A percentile compares a stretch with the other conserved stretches of the same genome.
Evolutionary conservation across 1,140 invertebrate genomes (phyloP).

Genomic region (Colletes gigas): DNA sequence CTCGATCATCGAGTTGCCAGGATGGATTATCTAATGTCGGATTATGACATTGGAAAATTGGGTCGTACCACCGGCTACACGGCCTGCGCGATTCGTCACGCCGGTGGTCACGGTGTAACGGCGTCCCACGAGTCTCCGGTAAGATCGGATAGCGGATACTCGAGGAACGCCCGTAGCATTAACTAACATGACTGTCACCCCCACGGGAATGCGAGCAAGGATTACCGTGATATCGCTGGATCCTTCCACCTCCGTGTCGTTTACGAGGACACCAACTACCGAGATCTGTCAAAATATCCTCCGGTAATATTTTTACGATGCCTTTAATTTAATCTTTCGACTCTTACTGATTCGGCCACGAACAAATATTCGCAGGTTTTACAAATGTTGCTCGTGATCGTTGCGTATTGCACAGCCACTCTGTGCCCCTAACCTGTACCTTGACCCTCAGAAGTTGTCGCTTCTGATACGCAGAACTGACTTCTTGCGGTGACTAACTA

Average conservation of each 20-base stretch:
- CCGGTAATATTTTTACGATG: not conserved
- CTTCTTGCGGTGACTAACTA: too few relatives aligned
- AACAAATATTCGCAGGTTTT: too few relatives aligned
- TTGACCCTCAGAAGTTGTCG: too few relatives aligned
- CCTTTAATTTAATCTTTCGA: not conserved
- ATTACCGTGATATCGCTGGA: slow-evolving; percentile 56
- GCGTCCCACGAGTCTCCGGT: slow-evolving; percentile 62
- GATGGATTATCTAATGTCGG: slow-evolving; percentile 45
- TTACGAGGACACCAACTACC: slow-evolving; percentile 11
- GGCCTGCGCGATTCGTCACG: slow-evolving; percentile 51
- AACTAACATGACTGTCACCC: slow-evolving; percentile 61
- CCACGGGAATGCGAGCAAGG: slow-evolving; percentile 40
- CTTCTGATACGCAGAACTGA: too few relatives aligned
- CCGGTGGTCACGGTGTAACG: slow-evolving; percentile 37
- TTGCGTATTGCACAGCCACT: too few relatives aligned
- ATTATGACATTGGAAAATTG: slow-evolving; percentile 68
- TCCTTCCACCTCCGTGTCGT: slow-evolving; percentile 35
- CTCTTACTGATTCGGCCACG: too few relatives aligned
- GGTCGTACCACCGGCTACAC: slow-evolving; percentile 36
- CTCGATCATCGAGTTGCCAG: slow-evolving; percentile 14
- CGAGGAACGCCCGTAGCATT: slow-evolving; percentile 51
- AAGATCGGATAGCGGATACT: slow-evolving; percentile 67
- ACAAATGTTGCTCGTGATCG: too few relatives aligned
- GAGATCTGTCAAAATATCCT: slow-evolving; percentile 12
- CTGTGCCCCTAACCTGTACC: too few relatives aligned